Evolutionary conservation across 2,113 vertebrate genomes (phyloP), one percentile per base, ranked within the genome.

Genomic region (Morone saxatilis): DNA sequence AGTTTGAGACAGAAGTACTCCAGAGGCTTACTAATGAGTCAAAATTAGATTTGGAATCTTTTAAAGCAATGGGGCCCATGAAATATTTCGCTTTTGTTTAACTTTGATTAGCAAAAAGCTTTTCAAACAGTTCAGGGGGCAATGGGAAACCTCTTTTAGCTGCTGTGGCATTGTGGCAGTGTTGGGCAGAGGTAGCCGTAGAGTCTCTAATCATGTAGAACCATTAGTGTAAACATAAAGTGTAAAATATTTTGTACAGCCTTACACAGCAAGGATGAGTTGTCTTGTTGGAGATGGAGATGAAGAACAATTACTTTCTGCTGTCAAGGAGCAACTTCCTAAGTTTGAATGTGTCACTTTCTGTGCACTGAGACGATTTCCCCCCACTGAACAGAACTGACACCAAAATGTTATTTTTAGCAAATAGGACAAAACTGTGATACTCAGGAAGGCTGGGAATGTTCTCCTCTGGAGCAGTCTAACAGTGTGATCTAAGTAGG

Each of bases 1-100:
- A 61, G 71, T 43, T 62, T 56, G 71, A 90, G 87, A 89, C 89
- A 70, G 73, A 82, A 6, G 65, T n/a, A 82, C 81, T 85, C 90
- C 41, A 40, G 88, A 86, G 86, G 82, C 41, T 87, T 87, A 85
- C 88, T 91, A 91, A 93, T 93, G 88, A 92, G 67, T 81, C 77
- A 7, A 17, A 89, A 91, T 92, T 91, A 78, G 87, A 91, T 93
- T 88, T 87, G 51, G 73, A 85, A 80, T 77, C 71, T 85, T 93
- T 88, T 86, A 83, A 91, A 90, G 86, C 71, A 79, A 67, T 12
- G 67, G 53, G 22, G n/a, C 31, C 31, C 31, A 31, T 31, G 57
- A 75, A 73, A 50, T 47, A 47, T 70, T 11, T 20, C 54, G 31
- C 60, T 70, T 61, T 73, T 78, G 57, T 86, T 4, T 31, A 54